Conservation (phyloP, 2,797 vertebrate species). For the Champsocephalus gunnari region DNA sequence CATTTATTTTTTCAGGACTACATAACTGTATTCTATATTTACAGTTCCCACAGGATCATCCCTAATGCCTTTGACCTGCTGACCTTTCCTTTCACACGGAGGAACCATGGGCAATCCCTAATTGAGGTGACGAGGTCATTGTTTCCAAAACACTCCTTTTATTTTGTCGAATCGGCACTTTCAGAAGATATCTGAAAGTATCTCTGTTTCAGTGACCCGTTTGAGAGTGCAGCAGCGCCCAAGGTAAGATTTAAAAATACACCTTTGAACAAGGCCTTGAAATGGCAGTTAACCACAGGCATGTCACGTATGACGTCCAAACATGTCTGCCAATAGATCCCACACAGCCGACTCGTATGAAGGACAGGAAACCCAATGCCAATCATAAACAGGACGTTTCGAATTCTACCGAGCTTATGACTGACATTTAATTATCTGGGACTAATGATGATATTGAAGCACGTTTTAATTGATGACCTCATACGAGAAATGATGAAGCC, state of each 20-base stretch:
- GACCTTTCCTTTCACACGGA: not conserved
- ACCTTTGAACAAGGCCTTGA: not conserved
- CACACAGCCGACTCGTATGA: too few relatives aligned
- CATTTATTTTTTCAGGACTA: too few relatives aligned
- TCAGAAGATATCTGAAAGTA: not conserved
- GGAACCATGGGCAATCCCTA: not conserved
- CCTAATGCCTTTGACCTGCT: too few relatives aligned
- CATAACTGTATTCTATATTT: too few relatives aligned
- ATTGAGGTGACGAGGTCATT: not conserved
- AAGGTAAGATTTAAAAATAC: not conserved
- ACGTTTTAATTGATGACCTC: not conserved
- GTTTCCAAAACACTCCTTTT: not conserved
- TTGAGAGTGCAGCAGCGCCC: not conserved
- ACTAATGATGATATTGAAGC: not conserved
- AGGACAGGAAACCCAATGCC: too few relatives aligned
- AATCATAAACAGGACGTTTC: not conserved
- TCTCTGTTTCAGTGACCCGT: not conserved
- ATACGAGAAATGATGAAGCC: not conserved
- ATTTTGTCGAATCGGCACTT: not conserved
- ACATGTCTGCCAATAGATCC: not conserved
- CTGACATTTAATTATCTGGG: not conserved
- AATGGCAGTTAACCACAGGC: not conserved
- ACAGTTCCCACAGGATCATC: too few relatives aligned
- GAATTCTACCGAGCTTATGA: not conserved
- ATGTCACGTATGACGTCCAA: not conserved